These are phyloP conservation scores for Troides helena DNA, from an alignment of 2,888 invertebrate species.

Conservation along the genomic window DNA sequence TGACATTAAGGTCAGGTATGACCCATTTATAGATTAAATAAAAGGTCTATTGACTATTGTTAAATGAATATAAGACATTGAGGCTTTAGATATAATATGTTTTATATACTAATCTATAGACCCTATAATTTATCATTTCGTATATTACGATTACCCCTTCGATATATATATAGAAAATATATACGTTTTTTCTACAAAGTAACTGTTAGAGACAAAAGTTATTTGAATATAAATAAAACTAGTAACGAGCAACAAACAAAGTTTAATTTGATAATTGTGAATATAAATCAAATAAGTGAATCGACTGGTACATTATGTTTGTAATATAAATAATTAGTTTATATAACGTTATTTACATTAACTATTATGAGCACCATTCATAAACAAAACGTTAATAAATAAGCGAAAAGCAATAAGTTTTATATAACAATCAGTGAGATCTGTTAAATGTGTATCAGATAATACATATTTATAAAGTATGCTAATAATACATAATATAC, in stretches of 20 bases:
- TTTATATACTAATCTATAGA: no score
- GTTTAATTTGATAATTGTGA: conserved; percentile 61
- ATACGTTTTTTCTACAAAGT: neutral
- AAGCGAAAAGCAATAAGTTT: conserved; percentile 29
- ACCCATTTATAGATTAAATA: no score
- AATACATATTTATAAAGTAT: conserved; percentile 37
- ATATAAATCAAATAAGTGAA: conserved; percentile 49
- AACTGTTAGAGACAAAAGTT: neutral
- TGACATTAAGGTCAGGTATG: no score
- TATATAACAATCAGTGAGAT: conserved; percentile 53
- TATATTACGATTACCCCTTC: no score
- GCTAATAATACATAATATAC: neutral
- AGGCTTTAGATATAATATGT: no score
- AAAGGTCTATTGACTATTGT: no score
- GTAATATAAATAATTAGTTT: conserved; percentile 41
- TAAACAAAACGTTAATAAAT: conserved; percentile 25
- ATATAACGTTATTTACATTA: conserved; percentile 38
- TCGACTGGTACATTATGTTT: conserved; percentile 43
- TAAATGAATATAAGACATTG: no score
- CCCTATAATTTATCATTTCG: no score
- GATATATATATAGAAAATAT: no score
- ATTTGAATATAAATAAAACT: conserved; percentile 33
- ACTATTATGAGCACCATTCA: conserved; percentile 55
- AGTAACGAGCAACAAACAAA: conserved; percentile 58
- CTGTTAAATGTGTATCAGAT: conserved; percentile 44